A percentile compares a stretch with the other conserved stretches of the same genome.
Evolutionary conservation across 2,888 invertebrate genomes (phyloP).

Genomic region (Hartigia nigra): DNA sequence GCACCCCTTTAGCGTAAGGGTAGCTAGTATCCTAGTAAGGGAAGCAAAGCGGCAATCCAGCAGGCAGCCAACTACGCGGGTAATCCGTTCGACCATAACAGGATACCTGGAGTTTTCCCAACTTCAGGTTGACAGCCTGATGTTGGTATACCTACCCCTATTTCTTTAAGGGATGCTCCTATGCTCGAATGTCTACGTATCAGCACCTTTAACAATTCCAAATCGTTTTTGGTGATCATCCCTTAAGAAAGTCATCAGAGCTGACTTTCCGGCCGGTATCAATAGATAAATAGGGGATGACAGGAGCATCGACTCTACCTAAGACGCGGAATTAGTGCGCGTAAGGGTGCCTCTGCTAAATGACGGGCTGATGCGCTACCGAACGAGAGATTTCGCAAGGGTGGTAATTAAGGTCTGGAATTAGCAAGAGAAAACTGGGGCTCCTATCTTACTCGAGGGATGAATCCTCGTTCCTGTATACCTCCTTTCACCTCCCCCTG

Average conservation of each 20-base stretch:
- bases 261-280: neutral
- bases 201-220: neutral
- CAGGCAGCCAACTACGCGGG: neutral
- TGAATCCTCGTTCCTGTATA: slow-evolving; percentile 9
- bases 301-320: neutral
- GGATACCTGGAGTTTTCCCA: neutral
- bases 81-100: neutral
- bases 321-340: neutral
- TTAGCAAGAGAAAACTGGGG: slow-evolving; percentile 23
- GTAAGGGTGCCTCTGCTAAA: neutral
- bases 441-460: slow-evolving; percentile 22
- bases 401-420: slow-evolving; percentile 24
- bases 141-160: neutral
- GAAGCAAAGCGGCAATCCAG: neutral
- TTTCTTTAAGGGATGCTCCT: neutral
- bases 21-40: neutral
- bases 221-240: neutral
- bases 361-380: slow-evolving; percentile 13
- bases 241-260: neutral
- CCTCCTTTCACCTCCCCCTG: neutral
- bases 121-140: neutral
- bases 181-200: neutral
- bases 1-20: slow-evolving; percentile 6
- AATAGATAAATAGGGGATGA: slow-evolving; percentile 6
- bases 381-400: slow-evolving; percentile 21